Evolutionary conservation across 2,888 invertebrate genomes (phyloP).

Genomic region (Eupithecia subumbrata): DNA sequence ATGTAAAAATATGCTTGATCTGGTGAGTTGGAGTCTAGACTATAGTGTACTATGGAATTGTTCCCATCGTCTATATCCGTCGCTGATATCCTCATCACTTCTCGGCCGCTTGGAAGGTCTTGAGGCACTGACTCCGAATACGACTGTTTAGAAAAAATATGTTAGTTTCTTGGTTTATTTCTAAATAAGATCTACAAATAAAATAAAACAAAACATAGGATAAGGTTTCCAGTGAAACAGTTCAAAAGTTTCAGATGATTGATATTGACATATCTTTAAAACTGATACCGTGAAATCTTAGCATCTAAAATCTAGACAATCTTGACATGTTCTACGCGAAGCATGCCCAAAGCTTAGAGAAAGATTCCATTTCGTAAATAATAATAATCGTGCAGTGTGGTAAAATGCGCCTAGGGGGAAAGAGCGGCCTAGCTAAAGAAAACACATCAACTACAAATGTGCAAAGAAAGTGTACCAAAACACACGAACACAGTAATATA

Average conservation of each 20-base stretch:
- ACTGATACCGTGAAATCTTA: conserved; percentile 30
- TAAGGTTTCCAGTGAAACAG: background rate
- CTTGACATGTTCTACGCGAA: conserved; percentile 77
- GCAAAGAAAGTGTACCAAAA: conserved; percentile 79
- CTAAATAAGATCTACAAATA: background rate
- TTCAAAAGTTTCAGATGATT: conserved; percentile 4
- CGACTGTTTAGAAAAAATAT: conserved; percentile 65
- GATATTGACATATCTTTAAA: background rate
- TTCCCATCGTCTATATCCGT: conserved; percentile 96
- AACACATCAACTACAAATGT: conserved; percentile 81
- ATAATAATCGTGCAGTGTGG: conserved; percentile 83
- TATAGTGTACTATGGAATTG: conserved; percentile 93
- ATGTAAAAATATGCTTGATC: conserved; percentile 90
- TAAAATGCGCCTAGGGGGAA: conserved; percentile 81
- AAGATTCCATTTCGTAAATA: conserved; percentile 74
- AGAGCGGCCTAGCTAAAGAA: conserved; percentile 83
- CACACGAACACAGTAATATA: conserved; percentile 74
- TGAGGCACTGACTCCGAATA: conserved; percentile 91
- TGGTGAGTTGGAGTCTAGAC: conserved; percentile 77
- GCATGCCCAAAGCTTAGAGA: conserved; percentile 82
- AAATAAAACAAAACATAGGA: background rate
- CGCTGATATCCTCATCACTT: conserved; percentile 95
- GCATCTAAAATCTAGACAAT: conserved; percentile 34
- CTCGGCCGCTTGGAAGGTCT: conserved; percentile 88
- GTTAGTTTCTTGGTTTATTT: conserved; percentile 30